These are phyloP conservation scores for Trinectes maculatus DNA, from an alignment of 2,113 vertebrate species.

Conservation along the genomic window DNA sequence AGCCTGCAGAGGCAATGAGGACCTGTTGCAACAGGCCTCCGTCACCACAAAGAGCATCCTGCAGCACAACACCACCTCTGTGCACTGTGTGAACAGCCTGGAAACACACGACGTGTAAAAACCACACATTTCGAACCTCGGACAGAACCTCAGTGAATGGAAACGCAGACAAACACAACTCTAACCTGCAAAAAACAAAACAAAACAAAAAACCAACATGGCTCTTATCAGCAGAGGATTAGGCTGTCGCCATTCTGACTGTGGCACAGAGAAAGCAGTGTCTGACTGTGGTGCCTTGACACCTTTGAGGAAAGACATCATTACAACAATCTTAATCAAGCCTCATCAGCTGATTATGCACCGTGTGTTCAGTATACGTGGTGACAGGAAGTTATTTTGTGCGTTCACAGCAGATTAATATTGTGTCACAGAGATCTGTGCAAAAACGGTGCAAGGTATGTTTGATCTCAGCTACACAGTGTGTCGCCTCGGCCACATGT, in stretches of 20 bases:
- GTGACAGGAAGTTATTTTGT: neutral
- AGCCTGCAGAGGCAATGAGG: constrained; percentile 62
- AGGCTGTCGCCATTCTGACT: constrained; percentile 26
- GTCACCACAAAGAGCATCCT: constrained; percentile 79
- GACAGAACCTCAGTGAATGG: constrained; percentile 31
- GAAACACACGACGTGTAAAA: constrained; percentile 26
- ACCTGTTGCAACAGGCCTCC: constrained; percentile 80
- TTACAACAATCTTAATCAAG: constrained; percentile 9
- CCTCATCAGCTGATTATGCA: neutral
- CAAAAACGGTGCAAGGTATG: constrained; percentile 7
- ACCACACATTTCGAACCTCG: constrained; percentile 11
- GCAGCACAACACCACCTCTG: constrained; percentile 58
- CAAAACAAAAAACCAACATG: neutral
- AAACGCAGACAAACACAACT: neutral
- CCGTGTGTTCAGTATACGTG: neutral
- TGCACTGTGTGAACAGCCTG: constrained; percentile 42
- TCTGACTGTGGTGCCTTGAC: constrained; percentile 8
- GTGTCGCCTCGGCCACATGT: constrained; percentile 42
- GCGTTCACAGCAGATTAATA: neutral
- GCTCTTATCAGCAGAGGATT: constrained; percentile 36
- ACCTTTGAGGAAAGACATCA: constrained; percentile 5
- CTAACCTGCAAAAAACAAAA: neutral
- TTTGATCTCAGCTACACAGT: constrained; percentile 43
- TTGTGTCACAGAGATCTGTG: neutral
- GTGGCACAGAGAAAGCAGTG: constrained; percentile 8